Percentiles rank a stretch among this genome's conserved stretches.
Conservation (phyloP, 2,888 invertebrate genomes). For the Dastarcus helophoroides region DNA sequence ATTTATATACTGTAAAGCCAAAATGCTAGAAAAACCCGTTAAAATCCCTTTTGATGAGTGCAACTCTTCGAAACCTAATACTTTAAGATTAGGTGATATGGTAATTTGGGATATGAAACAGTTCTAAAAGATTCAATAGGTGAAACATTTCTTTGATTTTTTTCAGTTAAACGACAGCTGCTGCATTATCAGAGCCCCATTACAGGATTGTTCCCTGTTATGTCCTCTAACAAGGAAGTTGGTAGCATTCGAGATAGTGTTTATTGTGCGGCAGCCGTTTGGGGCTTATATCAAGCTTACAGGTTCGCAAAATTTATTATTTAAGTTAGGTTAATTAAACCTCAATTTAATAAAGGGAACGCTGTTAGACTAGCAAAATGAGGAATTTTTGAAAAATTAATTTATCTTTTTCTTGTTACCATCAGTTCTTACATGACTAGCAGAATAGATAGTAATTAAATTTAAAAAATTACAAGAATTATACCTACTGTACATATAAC, state of each 20-base stretch:
- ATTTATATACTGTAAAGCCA: slow-evolving; percentile 7
- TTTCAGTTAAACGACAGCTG: slow-evolving; percentile 78
- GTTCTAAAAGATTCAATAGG: slow-evolving; percentile 4
- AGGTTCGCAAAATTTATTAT: slow-evolving; percentile 48
- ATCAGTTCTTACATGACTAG: no score
- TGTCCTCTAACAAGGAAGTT: slow-evolving; percentile 65
- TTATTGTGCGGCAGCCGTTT: slow-evolving; percentile 92
- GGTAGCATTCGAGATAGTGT: slow-evolving; percentile 92
- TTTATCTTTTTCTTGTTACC: no score
- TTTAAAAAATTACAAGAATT: no score
- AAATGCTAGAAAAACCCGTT: not conserved
- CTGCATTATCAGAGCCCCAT: slow-evolving; percentile 86
- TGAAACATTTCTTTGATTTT: slow-evolving; percentile 5
- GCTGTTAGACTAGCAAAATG: no score
- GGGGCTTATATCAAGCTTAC: slow-evolving; percentile 95
- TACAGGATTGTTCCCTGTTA: slow-evolving; percentile 83
- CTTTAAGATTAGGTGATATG: not conserved
- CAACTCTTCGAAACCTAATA: not conserved
- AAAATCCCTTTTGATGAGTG: not conserved
- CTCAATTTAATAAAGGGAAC: no score
- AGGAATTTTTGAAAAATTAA: no score
- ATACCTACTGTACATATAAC: no score
- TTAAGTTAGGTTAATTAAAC: no score
- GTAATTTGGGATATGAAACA: not conserved
- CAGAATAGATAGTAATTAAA: no score